phyloP scores from a whole-genome alignment of 2,888 invertebrate genomes.

The Therioaphis trifolii region DNA sequence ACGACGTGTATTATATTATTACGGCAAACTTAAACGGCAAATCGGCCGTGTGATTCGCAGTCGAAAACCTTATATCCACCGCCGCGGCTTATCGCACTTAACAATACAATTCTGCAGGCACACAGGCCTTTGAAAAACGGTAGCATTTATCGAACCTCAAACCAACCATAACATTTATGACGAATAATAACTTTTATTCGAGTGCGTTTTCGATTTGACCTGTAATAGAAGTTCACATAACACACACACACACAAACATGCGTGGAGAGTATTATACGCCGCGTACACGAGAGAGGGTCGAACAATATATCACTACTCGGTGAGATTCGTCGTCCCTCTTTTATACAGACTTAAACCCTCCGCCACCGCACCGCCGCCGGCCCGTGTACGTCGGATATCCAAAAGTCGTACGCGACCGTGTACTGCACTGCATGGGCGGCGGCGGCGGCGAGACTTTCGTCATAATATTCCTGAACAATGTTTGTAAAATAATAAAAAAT shows the following conservation, averaged over 20 bases:
- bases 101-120: neutral
- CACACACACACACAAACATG: neutral
- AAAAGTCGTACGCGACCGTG: conserved; percentile 13
- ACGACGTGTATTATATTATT: no score
- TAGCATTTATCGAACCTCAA: neutral
- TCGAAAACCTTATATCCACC: neutral
- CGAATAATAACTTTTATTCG: conserved; percentile 25
- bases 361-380: neutral
- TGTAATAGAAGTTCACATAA: conserved; percentile 16
- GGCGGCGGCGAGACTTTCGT: conserved; percentile 21
- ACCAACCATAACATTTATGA: neutral
- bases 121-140: neutral
- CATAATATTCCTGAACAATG: neutral
- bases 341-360: conserved; percentile 6
- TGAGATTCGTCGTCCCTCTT: conserved; percentile 26
- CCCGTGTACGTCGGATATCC: conserved; percentile 13
- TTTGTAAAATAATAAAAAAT: neutral
- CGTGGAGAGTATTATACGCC: neutral
- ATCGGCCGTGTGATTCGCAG: neutral
- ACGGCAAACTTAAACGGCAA: neutral
- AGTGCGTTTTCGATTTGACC: conserved; percentile 39
- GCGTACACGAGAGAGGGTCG: conserved; percentile 35
- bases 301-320: conserved; percentile 42
- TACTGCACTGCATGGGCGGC: no score
- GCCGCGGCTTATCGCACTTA: neutral